These are phyloP conservation scores for Sitophilus oryzae DNA, from an alignment of 1,140 invertebrate genomes.

Conservation along the genomic window DNA sequence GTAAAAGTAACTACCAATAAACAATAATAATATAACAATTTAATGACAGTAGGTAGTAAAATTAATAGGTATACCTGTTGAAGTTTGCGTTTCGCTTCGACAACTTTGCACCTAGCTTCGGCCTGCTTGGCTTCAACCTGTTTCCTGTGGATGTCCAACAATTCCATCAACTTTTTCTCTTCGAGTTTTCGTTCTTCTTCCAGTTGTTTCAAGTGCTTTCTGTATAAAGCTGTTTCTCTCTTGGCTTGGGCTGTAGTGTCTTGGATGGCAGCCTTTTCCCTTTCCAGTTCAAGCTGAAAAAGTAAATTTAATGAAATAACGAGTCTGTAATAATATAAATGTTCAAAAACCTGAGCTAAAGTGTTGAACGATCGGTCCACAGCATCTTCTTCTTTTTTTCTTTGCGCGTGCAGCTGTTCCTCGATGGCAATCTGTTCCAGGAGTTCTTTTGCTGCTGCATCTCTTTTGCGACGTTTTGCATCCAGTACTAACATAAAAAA, in stretches of 20 bases:
- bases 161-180: constrained; percentile 28
- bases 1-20: too few relatives aligned
- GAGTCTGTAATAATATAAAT: not conserved
- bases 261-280: constrained; percentile 28
- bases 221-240: constrained; percentile 34
- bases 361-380: constrained; percentile 30
- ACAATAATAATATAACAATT: too few relatives aligned
- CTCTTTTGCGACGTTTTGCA: constrained; percentile 26
- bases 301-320: not conserved
- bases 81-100: constrained; percentile 32
- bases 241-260: constrained; percentile 23
- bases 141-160: constrained; percentile 30
- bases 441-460: constrained; percentile 32
- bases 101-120: constrained; percentile 32
- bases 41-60: not conserved
- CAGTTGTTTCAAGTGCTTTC: constrained; percentile 35
- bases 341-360: constrained; percentile 23
- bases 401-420: constrained; percentile 28
- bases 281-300: constrained; percentile 29
- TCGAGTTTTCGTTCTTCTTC: constrained; percentile 31
- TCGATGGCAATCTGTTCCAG: constrained; percentile 33
- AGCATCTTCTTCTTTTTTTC: constrained; percentile 34
- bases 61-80: constrained; percentile 21
- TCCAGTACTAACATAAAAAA: constrained; percentile 26
- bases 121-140: constrained; percentile 34